These are phyloP conservation scores for Trididemnum clinides DNA, from an alignment of 23 tunicate genomes.

Conservation along the genomic window DNA sequence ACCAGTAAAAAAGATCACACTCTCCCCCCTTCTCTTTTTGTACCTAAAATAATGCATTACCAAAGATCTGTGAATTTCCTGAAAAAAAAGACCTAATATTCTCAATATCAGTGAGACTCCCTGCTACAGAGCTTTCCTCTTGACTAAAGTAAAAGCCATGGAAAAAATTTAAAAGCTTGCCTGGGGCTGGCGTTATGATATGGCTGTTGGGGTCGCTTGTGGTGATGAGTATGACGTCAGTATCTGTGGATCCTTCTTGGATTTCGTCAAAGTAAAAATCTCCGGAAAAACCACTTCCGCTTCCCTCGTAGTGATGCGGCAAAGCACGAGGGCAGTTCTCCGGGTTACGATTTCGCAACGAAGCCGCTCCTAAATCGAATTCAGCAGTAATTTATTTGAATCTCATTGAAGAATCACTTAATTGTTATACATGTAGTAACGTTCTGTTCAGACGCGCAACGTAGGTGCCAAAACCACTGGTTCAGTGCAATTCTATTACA, in stretches of 20 bases:
- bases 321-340: slow-evolving; percentile 44
- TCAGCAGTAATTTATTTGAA: background rate
- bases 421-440: no score
- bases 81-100: no score
- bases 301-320: slow-evolving; percentile 39
- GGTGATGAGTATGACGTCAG: background rate
- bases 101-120: no score
- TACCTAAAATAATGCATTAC: no score
- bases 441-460: no score
- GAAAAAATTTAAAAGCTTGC: background rate
- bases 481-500: no score
- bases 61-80: no score
- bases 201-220: background rate
- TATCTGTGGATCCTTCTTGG: background rate
- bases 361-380: slow-evolving; percentile 4
- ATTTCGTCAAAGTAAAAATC: background rate
- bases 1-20: no score
- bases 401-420: no score
- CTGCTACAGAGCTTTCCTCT: no score
- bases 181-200: background rate
- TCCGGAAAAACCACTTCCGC: slow-evolving; percentile 45
- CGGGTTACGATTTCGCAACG: background rate
- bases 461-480: no score
- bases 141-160: background rate
- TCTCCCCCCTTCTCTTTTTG: no score